Percentiles rank a stretch among this genome's conserved stretches.
Conservation (phyloP, 2,797 vertebrate genomes). For the Schizopygopsis pylzovi region DNA sequence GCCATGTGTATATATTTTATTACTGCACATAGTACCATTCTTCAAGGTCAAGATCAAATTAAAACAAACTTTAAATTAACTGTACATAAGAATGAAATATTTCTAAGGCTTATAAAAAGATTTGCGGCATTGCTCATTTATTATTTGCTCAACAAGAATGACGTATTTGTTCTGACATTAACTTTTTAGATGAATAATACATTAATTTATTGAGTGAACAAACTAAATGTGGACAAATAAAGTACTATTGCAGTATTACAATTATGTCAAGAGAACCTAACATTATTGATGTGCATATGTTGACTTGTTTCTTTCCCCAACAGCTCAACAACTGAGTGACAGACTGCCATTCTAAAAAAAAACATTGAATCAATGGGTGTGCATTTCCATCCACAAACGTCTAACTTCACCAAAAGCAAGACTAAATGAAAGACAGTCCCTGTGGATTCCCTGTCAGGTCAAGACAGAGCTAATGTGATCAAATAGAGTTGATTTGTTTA, state of each 20-base stretch:
- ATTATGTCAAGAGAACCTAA: neutral
- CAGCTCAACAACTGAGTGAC: slow-evolving; percentile 11
- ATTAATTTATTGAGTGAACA: neutral
- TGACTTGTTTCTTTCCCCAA: slow-evolving; percentile 7
- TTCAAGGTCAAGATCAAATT: neutral
- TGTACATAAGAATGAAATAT: neutral
- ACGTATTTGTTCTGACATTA: neutral
- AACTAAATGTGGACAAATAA: neutral
- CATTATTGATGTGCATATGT: neutral
- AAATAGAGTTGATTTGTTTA: neutral
- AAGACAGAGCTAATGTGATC: neutral
- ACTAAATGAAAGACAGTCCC: neutral
- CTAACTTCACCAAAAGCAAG: slow-evolving; percentile 7
- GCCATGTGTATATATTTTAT: neutral
- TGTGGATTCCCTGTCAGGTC: neutral
- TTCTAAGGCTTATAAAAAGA: neutral
- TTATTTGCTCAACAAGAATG: neutral
- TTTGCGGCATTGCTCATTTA: neutral
- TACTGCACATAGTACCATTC: neutral
- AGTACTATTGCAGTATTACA: neutral
- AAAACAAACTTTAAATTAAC: neutral
- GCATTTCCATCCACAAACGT: neutral
- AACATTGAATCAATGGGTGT: neutral
- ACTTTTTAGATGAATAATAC: neutral
- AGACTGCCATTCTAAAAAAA: neutral